Base-by-base conservation (phyloP, 2,797 vertebrate genomes). In the Heteromormyrus szaboi region DNA sequence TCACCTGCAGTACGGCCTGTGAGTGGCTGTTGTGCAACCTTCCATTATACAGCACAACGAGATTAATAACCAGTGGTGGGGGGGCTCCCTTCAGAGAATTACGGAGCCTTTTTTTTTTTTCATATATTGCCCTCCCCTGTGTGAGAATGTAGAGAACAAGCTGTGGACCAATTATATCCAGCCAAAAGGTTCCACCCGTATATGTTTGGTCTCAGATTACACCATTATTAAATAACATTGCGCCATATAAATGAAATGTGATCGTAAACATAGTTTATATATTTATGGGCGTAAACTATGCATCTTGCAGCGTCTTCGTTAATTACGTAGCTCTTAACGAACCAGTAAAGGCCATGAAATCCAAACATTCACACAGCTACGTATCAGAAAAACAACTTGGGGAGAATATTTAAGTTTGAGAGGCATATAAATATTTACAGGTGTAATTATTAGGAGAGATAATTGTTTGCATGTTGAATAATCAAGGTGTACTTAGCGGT, bases 41-140 rank as follows among this genome's bases (percentile, higher is more conserved):
- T 88, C 88, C 89, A 90, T 90, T 88, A 90, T 59, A 62, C 37
- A 37, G 37, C 84, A 86, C 54, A 19, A 54, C 46, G 37, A 53
- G 87, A 90, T 90, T 90, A 85, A 90, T 86, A 90, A 90, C 89
- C 29, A 88, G 22, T 83, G 56, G 72, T 59, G 68, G 79, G 48
- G 48, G 56, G 79, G 12, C 79, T 65, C 68, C 33, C 81, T 50
- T 59, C 72, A 11, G 56, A 48, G 41, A 37, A 59, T 85, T 79
- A 46, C 25, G 25, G 59, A 53, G 33, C 56, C 19, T 76, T 29
- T 53, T 79, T 50, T 25, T 25, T 88, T 88, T 72, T 72, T 79
- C 51, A 37, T 17, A 22, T 37, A 76, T 33, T 22, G 2, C 9
- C 25, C 50, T 79, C 48, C 79, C 41, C n/a, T 14, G 81, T 68